These are phyloP conservation scores for Misgurnus anguillicaudatus DNA, from an alignment of 2,113 vertebrate species.

Conservation along the genomic window DNA sequence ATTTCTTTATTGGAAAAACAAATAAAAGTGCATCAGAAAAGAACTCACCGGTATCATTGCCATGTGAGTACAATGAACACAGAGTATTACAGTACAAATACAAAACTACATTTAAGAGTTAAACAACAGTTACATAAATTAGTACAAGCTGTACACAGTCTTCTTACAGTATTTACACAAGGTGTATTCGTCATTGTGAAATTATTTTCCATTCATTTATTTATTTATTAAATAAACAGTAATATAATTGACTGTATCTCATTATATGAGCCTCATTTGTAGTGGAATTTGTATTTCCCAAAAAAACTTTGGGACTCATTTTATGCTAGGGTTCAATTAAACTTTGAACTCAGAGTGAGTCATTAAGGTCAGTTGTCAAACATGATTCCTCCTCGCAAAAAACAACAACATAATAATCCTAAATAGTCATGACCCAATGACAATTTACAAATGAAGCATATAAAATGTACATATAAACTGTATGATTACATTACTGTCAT, in stretches of 20 bases:
- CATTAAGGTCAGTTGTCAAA: conserved; percentile 29
- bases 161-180: conserved; percentile 64
- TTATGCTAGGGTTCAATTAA: not conserved
- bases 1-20: conserved; percentile 64
- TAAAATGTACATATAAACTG: conserved; percentile 26
- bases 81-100: conserved; percentile 59
- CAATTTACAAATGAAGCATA: conserved; percentile 21
- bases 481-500: conserved; percentile 42
- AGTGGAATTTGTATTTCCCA: conserved; percentile 33
- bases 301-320: conserved; percentile 25
- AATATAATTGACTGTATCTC: conserved; percentile 42
- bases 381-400: conserved; percentile 7
- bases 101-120: conserved; percentile 40
- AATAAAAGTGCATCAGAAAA: conserved; percentile 67
- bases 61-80: conserved; percentile 59
- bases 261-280: conserved; percentile 46
- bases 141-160: conserved; percentile 65
- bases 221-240: conserved; percentile 50
- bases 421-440: conserved; percentile 18
- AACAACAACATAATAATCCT: not conserved
- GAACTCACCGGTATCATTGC: conserved; percentile 51
- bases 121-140: conserved; percentile 60
- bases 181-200: conserved; percentile 47
- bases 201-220: conserved; percentile 35
- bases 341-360: conserved; percentile 28